A percentile compares a stretch with the other conserved stretches of the same genome.
phyloP scores from a whole-genome alignment of 1,140 invertebrate genomes.

The Conus betulinus region DNA sequence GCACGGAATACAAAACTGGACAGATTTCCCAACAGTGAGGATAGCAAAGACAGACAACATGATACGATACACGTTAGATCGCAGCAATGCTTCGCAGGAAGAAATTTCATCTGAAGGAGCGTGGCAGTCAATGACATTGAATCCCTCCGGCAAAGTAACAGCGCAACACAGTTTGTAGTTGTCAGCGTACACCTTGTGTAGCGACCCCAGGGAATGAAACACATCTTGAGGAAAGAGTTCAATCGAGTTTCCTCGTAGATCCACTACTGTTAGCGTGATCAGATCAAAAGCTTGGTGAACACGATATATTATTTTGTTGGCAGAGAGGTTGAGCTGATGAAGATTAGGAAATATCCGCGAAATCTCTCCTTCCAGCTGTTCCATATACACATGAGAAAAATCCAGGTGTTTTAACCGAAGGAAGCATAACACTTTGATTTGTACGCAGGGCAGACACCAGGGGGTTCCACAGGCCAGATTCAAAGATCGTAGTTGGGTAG shows the following conservation, averaged over 20 bases:
- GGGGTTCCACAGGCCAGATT: not conserved
- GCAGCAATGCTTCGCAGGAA: not conserved
- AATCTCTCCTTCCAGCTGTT: not conserved
- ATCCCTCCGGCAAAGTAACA: not conserved
- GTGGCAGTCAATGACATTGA: not conserved
- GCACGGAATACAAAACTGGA: not conserved
- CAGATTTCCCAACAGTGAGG: not conserved
- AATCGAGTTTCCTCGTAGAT: not conserved
- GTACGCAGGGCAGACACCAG: not conserved
- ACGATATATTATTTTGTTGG: not conserved
- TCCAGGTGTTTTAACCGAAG: not conserved
- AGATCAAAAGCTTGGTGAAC: not conserved
- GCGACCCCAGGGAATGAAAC: not conserved
- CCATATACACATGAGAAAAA: not conserved
- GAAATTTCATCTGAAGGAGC: not conserved
- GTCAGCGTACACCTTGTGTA: not conserved
- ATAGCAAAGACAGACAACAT: not conserved
- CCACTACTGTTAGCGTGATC: not conserved
- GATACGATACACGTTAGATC: not conserved
- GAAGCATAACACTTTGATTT: not conserved
- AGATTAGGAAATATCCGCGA: not conserved
- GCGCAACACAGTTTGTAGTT: conserved; percentile 33
- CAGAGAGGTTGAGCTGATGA: not conserved
- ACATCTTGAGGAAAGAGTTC: not conserved
- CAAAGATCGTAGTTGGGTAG: not conserved